Conservation (phyloP, 2,888 invertebrate genomes). For the Clunio marinus region DNA sequence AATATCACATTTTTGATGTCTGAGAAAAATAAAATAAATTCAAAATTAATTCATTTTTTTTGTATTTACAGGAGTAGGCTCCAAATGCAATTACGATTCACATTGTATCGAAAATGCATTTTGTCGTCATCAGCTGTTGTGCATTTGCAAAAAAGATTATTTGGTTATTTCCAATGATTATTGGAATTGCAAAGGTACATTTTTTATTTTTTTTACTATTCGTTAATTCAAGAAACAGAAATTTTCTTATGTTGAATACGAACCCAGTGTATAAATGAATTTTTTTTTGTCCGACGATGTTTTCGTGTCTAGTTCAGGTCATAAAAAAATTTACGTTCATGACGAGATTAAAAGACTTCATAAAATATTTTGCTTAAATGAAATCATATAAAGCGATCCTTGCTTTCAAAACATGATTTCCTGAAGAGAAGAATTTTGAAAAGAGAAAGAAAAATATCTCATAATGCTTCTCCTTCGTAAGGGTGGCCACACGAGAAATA, state of each 20-base stretch:
- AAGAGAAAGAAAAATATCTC: neutral
- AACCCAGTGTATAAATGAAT: neutral
- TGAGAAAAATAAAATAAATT: too few species aligned
- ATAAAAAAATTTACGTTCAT: conserved; percentile 5
- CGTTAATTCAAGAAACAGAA: neutral
- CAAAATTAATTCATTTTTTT: too few species aligned
- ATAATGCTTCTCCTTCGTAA: neutral
- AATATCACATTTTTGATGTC: neutral
- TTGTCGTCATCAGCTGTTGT: conserved; percentile 42
- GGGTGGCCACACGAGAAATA: neutral
- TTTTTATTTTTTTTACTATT: neutral
- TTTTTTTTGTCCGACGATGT: too few species aligned
- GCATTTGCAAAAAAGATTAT: conserved; percentile 42
- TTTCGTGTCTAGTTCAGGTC: neutral
- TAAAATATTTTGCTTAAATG: neutral
- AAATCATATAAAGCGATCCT: neutral
- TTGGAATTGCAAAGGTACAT: conserved; percentile 42
- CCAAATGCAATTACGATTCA: conserved; percentile 42
- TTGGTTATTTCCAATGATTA: conserved; percentile 41
- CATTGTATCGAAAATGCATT: conserved; percentile 42
- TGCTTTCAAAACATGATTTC: neutral
- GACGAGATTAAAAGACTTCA: neutral
- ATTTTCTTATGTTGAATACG: neutral
- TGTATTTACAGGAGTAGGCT: conserved; percentile 41
- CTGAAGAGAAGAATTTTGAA: neutral